Evolutionary conservation across 2,113 vertebrate species (phyloP), one percentile per base, ranked within the genome.

Genomic region (Cnemophilus loriae): DNA sequence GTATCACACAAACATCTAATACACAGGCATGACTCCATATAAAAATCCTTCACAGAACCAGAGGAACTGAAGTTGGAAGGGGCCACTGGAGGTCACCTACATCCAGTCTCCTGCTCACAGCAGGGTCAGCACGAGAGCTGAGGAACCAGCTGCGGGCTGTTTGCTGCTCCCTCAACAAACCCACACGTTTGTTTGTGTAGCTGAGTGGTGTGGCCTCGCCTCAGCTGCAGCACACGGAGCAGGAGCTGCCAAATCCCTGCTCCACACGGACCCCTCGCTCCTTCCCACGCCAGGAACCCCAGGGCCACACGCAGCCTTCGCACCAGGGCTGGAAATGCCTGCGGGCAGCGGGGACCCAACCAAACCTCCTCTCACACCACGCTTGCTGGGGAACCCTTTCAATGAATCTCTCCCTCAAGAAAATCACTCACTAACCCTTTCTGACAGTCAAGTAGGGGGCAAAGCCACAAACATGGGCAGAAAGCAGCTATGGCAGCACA

Each of bases 261-360:
- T 59, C 19, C 68, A 47, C 6, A 6, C 20, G 5, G 4, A 22
- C 9, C 57, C 55, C 35, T 64, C 0, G 0, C 30, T 73, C 1
- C 0, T 13, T 9, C 11, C 46, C n/a, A n/a, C 44, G 11, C 1
- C 55, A 17, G 20, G 46, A 33, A 22, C 20, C 28, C 13, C 56
- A 10, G 2, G 2, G 37, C 33, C 68, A 63, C 3, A 3, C 1
- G 1, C 64, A 67, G 27, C n/a, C 21, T 27, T 11, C 8, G 23
- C 14, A 20, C 7, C 11, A 7, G 6, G 47, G 44, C 52, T 12
- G 22, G 4, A 5, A 76, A 77, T 0, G 2, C 13, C 5, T 6
- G 59, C 1, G 21, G 82, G 11, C 11, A 59, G 76, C 0, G 1
- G 67, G 75, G 83, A 22, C 6, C 33, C 63, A 13, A 32, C 8